A percentile compares a stretch with the other conserved stretches of the same genome.
These are phyloP conservation scores for Dissostichus mawsoni DNA, from an alignment of 2,113 vertebrate species.

Conservation along the genomic window DNA sequence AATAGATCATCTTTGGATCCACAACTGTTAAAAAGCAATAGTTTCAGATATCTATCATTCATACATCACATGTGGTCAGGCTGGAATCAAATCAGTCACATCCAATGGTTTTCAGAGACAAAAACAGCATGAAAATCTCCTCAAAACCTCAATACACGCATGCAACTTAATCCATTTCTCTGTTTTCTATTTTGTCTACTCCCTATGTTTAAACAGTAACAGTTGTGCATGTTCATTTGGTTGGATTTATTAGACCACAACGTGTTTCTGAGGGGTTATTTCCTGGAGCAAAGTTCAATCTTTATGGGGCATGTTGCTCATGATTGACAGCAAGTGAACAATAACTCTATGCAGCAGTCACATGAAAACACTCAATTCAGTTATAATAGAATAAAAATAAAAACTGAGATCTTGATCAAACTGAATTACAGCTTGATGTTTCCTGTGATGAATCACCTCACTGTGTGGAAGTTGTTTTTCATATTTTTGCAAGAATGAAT, in stretches of 20 bases:
- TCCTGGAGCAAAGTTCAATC: neutral
- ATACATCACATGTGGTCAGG: neutral
- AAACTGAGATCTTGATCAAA: conserved; percentile 8
- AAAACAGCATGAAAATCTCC: neutral
- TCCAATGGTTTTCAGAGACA: neutral
- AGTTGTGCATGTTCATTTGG: neutral
- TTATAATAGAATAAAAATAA: conserved; percentile 22
- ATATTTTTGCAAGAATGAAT: conserved; percentile 30
- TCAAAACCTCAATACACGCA: neutral
- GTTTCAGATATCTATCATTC: neutral
- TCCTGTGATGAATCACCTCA: conserved; percentile 57
- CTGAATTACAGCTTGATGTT: conserved; percentile 43
- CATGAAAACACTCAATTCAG: conserved; percentile 18
- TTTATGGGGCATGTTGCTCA: neutral
- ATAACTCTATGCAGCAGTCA: conserved; percentile 16
- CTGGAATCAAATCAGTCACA: neutral
- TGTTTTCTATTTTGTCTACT: neutral
- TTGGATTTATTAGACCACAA: neutral
- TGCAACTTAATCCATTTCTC: neutral
- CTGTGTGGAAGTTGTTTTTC: conserved; percentile 47
- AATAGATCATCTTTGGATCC: neutral
- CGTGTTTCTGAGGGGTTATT: neutral
- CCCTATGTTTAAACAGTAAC: neutral
- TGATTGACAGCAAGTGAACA: conserved; percentile 25
- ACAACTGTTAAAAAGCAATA: neutral